Evolutionary conservation across 2,888 invertebrate genomes (phyloP), one percentile per base, ranked within the genome.

Genomic region (Heliconius aoede): DNA sequence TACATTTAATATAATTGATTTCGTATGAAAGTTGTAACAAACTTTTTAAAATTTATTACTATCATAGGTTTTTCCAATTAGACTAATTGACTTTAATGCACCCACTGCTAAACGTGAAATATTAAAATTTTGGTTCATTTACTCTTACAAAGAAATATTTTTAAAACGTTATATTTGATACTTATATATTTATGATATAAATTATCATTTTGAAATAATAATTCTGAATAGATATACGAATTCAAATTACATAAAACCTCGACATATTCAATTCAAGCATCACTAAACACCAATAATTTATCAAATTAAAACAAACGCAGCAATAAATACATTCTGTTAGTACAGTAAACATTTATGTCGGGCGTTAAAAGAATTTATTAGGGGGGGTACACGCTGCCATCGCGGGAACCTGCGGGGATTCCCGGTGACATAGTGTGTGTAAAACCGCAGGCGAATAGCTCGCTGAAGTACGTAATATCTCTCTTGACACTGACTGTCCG

Each of bases 371-470:
- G 55, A 69, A 69, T 69, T 69, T 69, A 69, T 69, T 55, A 55
- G 69, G 24, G 24, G 69, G 69, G 24, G 24, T 55, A 55, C 8
- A n/a, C 55, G 69, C 69, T 15, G 55, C 69, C 55, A 55, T 69
- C 69, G 51, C 55, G n/a, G 69, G 30, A 55, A 55, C 30, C 69
- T 55, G 55, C 30, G 28, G 69, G 69, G 69, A 69, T 69, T 55
- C 55, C 69, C 69, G 30, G 55, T 55, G 24, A 69, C 55, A 69
- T 69, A 69, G 69, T 55, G 69, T 55, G 69, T 55, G 55, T 69
- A 69, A 55, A 55, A 51, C 69, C 69, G 69, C 69, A 69, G 69
- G 69, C 69, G 55, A 55, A 69, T 69, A 69, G 69, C 55, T 69
- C 55, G 55, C 30, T 28, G 46, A 21, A 13, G 28, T 21, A 21